Evolutionary conservation across 2,888 invertebrate genomes (phyloP), one percentile per base, ranked within the genome.

Genomic region (Prionchulus punctatus): DNA sequence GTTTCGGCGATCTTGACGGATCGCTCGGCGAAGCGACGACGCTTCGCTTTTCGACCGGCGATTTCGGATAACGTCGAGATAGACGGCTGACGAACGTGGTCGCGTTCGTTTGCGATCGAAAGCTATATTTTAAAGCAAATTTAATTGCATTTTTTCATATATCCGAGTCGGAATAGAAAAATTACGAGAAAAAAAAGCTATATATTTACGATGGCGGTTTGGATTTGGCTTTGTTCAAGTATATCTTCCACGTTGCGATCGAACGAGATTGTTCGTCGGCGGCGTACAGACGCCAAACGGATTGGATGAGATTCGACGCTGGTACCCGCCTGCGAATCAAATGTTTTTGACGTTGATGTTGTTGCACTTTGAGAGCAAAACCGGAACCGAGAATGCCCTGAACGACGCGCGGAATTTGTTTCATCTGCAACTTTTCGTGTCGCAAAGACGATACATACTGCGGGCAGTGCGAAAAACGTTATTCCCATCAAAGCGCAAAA

Each of bases 221-320:
- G n/a, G n/a, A n/a, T n/a, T n/a, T n/a, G n/a, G n/a, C n/a, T n/a
- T n/a, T n/a, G n/a, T n/a, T n/a, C 62, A 72, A 84, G 76, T 91
- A 89, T 67, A 88, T 85, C 75, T 87, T 89, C 91, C 91, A 91
- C n/a, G 91, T 91, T 65, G 91, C 91, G 47, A 86, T 76, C 63
- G 88, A 89, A 75, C 85, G 80, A 59, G 88, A 89, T 74, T 90
- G 85, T 70, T 88, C 88, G 71, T 89, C 89, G 15, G 91, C 86
- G 21, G 90, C 90, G 76, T 91, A 91, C 73, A 90, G 89, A 61
- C 91, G 78, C 91, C 91, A 91, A 61, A 91, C 78, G 59, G 87
- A 85, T 74, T 91, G 91, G 67, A 91, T 92, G 56, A 91, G 79
- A 53, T 84, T 84, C 21, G 91, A 91, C 12, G 91, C 91, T 0